Percentiles rank a stretch among this genome's conserved stretches.
These are phyloP conservation scores for Teleogryllus occipitalis DNA, from an alignment of 1,140 invertebrate species.

Conservation along the genomic window DNA sequence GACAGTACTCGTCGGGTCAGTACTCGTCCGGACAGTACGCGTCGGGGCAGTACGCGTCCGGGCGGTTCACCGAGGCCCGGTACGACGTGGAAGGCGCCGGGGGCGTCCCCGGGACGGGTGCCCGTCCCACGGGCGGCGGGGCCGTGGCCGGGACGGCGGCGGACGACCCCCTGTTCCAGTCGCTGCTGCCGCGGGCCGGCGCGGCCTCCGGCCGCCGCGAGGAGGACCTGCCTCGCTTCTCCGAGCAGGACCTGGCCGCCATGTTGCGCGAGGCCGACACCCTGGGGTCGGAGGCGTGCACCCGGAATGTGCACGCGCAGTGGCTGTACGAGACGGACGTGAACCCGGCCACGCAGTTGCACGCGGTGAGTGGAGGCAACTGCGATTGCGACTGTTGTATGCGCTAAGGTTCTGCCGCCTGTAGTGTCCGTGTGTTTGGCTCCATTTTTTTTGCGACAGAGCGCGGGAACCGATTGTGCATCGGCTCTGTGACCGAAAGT, in stretches of 20 bases:
- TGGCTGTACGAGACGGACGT: constrained; percentile 85
- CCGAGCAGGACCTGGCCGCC: constrained; percentile 25
- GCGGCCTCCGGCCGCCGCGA: background rate
- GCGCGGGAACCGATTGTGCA: too few species aligned
- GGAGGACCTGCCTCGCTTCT: background rate
- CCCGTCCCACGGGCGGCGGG: too few species aligned
- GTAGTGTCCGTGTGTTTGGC: too few species aligned
- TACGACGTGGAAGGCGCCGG: background rate
- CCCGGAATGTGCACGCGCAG: constrained; percentile 70
- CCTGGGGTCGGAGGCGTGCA: constrained; percentile 65
- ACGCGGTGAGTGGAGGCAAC: constrained; percentile 72
- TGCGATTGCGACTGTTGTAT: background rate
- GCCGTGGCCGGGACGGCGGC: too few species aligned
- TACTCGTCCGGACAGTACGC: background rate
- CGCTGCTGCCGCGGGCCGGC: background rate
- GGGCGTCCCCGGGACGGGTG: background rate
- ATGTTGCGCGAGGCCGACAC: constrained; percentile 62
- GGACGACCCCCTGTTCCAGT: background rate
- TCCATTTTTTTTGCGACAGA: too few species aligned
- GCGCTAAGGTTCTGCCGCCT: too few species aligned
- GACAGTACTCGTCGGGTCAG: background rate
- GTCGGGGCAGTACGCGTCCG: background rate
- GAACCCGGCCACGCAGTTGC: constrained; percentile 67
- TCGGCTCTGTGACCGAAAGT: too few species aligned
- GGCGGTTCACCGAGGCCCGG: background rate